Evolutionary conservation across 2,888 invertebrate species (phyloP).

Genomic region (Drosophila barbarae): DNA sequence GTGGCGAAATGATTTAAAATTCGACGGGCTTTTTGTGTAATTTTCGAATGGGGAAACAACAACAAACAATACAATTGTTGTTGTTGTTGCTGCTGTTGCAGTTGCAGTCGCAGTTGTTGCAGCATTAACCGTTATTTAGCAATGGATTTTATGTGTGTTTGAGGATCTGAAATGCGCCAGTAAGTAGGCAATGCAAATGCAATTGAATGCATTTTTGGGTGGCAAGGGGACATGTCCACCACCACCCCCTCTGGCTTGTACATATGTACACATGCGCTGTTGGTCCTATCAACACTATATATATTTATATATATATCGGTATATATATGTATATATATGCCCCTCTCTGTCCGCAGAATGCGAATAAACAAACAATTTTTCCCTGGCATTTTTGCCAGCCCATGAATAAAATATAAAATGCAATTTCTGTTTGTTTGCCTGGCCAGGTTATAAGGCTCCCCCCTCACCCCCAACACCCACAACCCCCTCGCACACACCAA

Average conservation of each 20-base stretch:
- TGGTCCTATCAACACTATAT: constrained; percentile 4
- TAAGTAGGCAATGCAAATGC: constrained; percentile 57
- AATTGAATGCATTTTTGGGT: constrained; percentile 42
- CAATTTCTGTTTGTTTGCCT: constrained; percentile 53
- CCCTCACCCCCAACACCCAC: background rate
- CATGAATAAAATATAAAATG: constrained; percentile 69
- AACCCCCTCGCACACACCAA: background rate
- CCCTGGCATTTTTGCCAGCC: constrained; percentile 18
- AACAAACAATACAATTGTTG: constrained; percentile 25
- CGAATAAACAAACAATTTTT: constrained; percentile 28
- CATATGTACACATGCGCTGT: constrained; percentile 7
- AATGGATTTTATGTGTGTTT: constrained; percentile 49
- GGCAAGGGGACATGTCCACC: background rate
- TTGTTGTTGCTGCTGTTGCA: constrained; percentile 9
- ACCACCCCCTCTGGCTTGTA: background rate
- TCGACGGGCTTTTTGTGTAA: constrained; percentile 61
- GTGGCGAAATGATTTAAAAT: constrained; percentile 69
- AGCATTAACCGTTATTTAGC: constrained; percentile 68
- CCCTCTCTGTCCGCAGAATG: constrained; percentile 5
- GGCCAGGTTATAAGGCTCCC: constrained; percentile 14
- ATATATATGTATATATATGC: background rate
- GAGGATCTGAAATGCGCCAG: constrained; percentile 22
- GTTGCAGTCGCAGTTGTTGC: constrained; percentile 34
- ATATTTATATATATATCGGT: background rate
- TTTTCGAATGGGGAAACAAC: constrained; percentile 51